Base-by-base conservation (phyloP, 1,140 invertebrate species). In the Drosophila dunni region DNA sequence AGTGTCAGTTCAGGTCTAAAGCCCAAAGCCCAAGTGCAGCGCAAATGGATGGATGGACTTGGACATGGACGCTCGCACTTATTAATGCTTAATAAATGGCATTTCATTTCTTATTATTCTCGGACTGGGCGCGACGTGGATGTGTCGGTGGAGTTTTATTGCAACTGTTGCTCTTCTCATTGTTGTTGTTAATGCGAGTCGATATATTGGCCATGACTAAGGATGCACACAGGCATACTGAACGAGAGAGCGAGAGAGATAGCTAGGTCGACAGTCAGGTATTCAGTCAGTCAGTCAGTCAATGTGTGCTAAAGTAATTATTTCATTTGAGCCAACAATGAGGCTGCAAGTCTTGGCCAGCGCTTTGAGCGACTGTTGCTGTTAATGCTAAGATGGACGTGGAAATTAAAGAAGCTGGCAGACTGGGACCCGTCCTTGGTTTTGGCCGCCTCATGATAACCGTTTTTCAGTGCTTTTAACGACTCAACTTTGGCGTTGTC, bases 81-180 rank as follows among this genome's bases (percentile, higher is more conserved):
- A 91, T 91, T 91, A 91, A 91, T 91, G 89, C 88, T 91, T 91
- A 91, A 91, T 91, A 91, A 91, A 91, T 91, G 89, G 88, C 89
- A 91, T 91, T 91, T 91, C 89, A 91, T 91, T 91, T 91, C 85
- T 91, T 88, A 91, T 91, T 91, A 91, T 91, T 91, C 83, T 78
- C 79, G 79, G 66, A 78, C 78, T 85, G 69, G 81, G 79, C 80
- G 76, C 79, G 80, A 83, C 74, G 69, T 77, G 69, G 54, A 79
- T 78, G 65, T 81, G 84, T 84, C 78, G 69, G 74, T 40, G 70
- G 84, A 81, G 24, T 81, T 89, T 89, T 88, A 89, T 89, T 89
- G 84, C 84, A 66, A 56, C 53, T 61, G 62, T 62, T 54, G 62
- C 38, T 46, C 40, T 45, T 54, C 46, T 36, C 53, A 65, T 58